Percentiles rank a stretch among this genome's conserved stretches.
Conservation (phyloP, 2,888 invertebrate species). For the Ochropleura leucogaster region DNA sequence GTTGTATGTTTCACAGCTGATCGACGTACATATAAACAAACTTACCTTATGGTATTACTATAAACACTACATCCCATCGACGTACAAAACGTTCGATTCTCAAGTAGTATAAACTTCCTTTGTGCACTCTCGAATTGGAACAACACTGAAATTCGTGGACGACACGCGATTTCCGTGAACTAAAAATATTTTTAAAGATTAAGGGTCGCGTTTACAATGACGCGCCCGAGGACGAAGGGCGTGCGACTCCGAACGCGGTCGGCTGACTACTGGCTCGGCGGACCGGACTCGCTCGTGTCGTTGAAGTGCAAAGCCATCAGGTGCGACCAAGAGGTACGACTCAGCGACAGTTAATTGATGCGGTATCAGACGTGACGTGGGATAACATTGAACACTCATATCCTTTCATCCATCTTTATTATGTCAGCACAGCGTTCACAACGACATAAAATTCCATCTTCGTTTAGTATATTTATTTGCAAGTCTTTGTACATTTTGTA, state of each 20-base stretch:
- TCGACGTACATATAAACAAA: constrained; percentile 80
- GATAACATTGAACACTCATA: constrained; percentile 59
- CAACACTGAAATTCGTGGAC: constrained; percentile 67
- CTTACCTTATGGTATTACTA: constrained; percentile 79
- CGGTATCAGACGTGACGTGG: constrained; percentile 69
- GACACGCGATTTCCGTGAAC: constrained; percentile 82
- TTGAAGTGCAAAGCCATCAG: constrained; percentile 76
- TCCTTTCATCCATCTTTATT: constrained; percentile 61
- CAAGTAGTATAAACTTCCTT: constrained; percentile 75
- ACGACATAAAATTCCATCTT: constrained; percentile 28
- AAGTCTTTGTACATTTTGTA: constrained; percentile 15
- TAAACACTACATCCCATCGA: constrained; percentile 80
- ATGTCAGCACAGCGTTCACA: constrained; percentile 24
- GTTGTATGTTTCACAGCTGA: constrained; percentile 78
- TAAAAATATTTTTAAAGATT: constrained; percentile 85
- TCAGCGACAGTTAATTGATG: constrained; percentile 77
- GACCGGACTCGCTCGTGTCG: constrained; percentile 60
- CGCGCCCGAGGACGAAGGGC: constrained; percentile 76
- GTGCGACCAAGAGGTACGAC: constrained; percentile 74
- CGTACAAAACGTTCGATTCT: constrained; percentile 74
- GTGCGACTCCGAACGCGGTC: constrained; percentile 81
- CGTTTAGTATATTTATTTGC: constrained; percentile 17
- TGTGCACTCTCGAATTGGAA: constrained; percentile 68
- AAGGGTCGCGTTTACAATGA: constrained; percentile 76
- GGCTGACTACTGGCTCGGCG: constrained; percentile 79